These are phyloP conservation scores for Sycophaga agraensis DNA, from an alignment of 1,140 invertebrate genomes.

Conservation along the genomic window DNA sequence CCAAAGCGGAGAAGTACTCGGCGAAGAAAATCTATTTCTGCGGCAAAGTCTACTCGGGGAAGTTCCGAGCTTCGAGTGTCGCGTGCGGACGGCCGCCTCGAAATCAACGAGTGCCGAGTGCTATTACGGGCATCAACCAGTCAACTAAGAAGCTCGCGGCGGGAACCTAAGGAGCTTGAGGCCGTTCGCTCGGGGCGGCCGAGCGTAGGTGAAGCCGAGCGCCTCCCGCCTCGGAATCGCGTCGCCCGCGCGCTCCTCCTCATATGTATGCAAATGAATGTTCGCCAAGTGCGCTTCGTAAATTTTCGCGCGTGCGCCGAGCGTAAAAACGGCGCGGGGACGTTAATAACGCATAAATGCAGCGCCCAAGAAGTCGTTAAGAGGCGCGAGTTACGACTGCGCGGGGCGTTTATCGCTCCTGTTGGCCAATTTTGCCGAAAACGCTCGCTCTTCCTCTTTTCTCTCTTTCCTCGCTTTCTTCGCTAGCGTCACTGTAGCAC, in stretches of 20 bases:
- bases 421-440: not conserved
- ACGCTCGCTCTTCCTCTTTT: not conserved
- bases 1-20: too few species aligned
- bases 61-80: too few species aligned
- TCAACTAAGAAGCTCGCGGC: too few species aligned
- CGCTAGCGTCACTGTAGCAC: too few species aligned
- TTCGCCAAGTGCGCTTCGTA: not conserved
- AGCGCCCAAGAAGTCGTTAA: not conserved
- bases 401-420: not conserved
- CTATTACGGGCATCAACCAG: too few species aligned
- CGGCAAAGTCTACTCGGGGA: too few species aligned
- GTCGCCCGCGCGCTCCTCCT: too few species aligned
- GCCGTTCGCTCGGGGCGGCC: not conserved
- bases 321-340: not conserved
- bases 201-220: too few species aligned
- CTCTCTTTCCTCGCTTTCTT: not conserved
- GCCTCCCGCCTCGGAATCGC: too few species aligned
- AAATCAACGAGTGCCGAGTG: too few species aligned
- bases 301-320: not conserved
- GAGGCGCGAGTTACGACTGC: not conserved
- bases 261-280: slow-evolving; percentile 5
- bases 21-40: too few species aligned
- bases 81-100: too few species aligned
- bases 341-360: slow-evolving; percentile 15
- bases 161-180: slow-evolving; percentile 6